Base-by-base conservation (phyloP, 1,140 invertebrate species). In the Papilio polytes region DNA sequence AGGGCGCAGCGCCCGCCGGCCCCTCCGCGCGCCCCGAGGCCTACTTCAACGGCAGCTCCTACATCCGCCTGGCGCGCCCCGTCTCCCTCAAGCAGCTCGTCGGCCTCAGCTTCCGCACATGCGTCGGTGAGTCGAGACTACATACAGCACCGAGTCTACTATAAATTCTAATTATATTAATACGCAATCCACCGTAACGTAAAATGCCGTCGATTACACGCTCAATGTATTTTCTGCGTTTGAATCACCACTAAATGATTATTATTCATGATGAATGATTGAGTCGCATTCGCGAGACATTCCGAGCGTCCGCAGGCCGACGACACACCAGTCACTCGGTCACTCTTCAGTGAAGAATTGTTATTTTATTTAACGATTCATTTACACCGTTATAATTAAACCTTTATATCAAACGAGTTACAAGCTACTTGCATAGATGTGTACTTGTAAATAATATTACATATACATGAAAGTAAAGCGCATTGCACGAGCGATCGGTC, bases 41-140 rank as follows among this genome's bases (percentile, higher is more conserved):
- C 22, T 98, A 97, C 87, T 97, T 98, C 92, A 98, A 98, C 94
- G 97, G 97, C 80, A 97, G 97, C 84, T 96, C 97, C 7, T 97
- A 97, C 88, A 95, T 98, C 74, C 96, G 96, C 85, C 94, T 98
- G 76, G 92, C 95, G 59, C 96, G 96, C 51, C 97, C 97, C 80
- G 96, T 98, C 86, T 97, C 97, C 48, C 96, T 98, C 84, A 97
- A 97, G 88, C 96, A 96, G 84, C 97, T 97, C 86, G 97, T 97
- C 80, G 97, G 97, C 20, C 95, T 98, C 51, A 98, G 97, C 92
- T 98, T 98, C 89, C 95, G 97, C 85, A 97, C 97, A 15, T 98
- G 98, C 93, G 96, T 96, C 44, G 97, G 96, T 96, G 84, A 94
- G 95, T 92, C 7, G 20, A n/a, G 4, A 8, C 18, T 18, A 56